Evolutionary conservation across 2,113 vertebrate species (phyloP).

Genomic region (Rhinolophus ferrumequinum): DNA sequence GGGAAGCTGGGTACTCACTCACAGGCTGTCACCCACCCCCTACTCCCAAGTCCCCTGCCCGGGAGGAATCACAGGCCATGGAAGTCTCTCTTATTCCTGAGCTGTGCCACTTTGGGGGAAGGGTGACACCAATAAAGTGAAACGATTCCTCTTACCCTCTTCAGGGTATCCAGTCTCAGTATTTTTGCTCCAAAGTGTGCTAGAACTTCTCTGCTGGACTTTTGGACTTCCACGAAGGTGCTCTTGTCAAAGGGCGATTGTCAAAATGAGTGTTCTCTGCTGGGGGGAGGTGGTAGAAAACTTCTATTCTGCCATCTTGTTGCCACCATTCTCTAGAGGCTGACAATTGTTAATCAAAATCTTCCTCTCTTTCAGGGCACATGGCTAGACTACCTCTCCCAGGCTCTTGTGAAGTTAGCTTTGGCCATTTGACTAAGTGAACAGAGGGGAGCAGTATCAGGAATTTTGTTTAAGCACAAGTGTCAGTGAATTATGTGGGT

Average conservation of each 20-base stretch:
- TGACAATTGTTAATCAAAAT: neutral
- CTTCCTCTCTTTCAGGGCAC: neutral
- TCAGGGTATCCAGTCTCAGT: neutral
- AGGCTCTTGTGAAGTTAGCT: neutral
- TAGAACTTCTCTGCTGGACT: neutral
- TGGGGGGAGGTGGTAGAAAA: neutral
- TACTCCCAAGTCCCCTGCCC: neutral
- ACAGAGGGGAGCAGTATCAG: neutral
- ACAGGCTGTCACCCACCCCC: neutral
- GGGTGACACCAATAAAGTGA: neutral
- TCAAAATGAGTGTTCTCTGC: neutral
- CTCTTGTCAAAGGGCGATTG: neutral
- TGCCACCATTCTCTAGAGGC: neutral
- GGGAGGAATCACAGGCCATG: neutral
- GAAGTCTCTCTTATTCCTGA: neutral
- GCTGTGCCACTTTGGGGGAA: neutral
- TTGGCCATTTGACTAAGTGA: neutral
- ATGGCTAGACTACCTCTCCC: neutral
- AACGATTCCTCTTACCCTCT: neutral
- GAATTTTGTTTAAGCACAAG: neutral
- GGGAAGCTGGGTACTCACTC: neutral
- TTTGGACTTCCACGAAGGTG: neutral
- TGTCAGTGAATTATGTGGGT: neutral
- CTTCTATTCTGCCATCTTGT: neutral
- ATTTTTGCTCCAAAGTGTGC: neutral